These are phyloP conservation scores for Tenualosa ilisha DNA, from an alignment of 2,797 vertebrate species.

Conservation along the genomic window DNA sequence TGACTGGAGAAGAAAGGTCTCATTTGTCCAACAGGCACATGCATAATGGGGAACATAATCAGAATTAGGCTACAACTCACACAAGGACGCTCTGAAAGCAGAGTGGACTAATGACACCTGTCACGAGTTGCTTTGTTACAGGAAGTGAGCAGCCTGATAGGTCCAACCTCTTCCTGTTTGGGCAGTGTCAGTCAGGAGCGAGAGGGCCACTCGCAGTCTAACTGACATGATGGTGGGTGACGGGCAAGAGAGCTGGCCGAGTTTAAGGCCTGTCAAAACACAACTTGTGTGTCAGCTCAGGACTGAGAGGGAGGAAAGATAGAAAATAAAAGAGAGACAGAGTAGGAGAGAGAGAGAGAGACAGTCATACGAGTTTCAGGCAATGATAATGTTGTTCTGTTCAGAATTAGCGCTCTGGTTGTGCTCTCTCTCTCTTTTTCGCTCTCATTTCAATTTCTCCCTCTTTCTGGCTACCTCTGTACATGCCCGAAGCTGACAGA, in stretches of 20 bases:
- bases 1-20: neutral
- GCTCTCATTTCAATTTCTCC: constrained; percentile 17
- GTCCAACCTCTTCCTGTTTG: constrained; percentile 34
- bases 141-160: constrained; percentile 38
- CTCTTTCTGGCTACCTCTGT: constrained; percentile 19
- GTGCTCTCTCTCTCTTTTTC: constrained; percentile 3
- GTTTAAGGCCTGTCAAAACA: constrained; percentile 51
- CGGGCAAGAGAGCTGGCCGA: constrained; percentile 41
- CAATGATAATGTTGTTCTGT: constrained; percentile 38
- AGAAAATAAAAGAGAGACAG: constrained; percentile 31
- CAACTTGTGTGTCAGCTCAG: constrained; percentile 37
- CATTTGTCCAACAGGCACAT: neutral
- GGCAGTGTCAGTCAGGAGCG: constrained; percentile 19
- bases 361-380: neutral
- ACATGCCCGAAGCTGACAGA: constrained; percentile 56
- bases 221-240: constrained; percentile 49
- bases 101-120: neutral
- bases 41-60: neutral
- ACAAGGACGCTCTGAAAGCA: neutral
- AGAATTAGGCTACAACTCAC: neutral
- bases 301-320: constrained; percentile 26
- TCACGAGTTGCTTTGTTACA: neutral
- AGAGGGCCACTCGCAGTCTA: neutral
- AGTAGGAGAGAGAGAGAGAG: neutral
- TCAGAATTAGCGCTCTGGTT: constrained; percentile 45